phyloP scores from a whole-genome alignment of 2,888 invertebrate genomes.

The Spialia ferax region DNA sequence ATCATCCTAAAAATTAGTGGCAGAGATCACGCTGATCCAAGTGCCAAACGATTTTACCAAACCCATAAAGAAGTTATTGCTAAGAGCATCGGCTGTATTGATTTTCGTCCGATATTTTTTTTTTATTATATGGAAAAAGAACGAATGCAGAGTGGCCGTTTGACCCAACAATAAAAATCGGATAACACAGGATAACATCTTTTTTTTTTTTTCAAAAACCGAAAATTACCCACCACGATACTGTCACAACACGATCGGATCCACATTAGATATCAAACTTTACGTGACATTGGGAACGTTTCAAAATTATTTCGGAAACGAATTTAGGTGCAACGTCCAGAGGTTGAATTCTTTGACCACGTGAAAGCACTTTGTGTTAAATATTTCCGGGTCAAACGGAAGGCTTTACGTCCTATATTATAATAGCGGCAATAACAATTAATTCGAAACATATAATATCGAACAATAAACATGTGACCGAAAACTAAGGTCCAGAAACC shows the following conservation, averaged over 20 bases:
- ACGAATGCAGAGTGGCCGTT: conserved; percentile 44
- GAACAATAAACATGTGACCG: conserved; percentile 23
- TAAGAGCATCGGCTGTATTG: conserved; percentile 41
- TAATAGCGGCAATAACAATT: conserved; percentile 12
- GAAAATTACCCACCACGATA: conserved; percentile 51
- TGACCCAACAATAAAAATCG: conserved; percentile 62
- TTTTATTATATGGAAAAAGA: conserved; percentile 12
- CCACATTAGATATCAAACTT: conserved; percentile 64
- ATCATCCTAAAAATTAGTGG: conserved; percentile 37
- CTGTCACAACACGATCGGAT: conserved; percentile 58
- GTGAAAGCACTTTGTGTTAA: conserved; percentile 33
- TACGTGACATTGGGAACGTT: conserved; percentile 54
- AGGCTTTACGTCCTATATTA: conserved; percentile 40
- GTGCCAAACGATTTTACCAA: conserved; percentile 33
- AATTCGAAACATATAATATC: conserved; percentile 26
- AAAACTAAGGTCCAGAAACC: conserved; percentile 23
- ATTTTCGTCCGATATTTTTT: conserved; percentile 35
- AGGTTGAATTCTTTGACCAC: conserved; percentile 52
- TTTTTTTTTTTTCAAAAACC: conserved; percentile 55
- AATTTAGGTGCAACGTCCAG: conserved; percentile 54
- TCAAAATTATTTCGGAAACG: conserved; percentile 58
- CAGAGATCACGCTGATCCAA: conserved; percentile 38
- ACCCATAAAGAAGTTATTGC: conserved; percentile 48
- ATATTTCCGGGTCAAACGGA: conserved; percentile 50
- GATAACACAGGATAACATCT: conserved; percentile 49